These are phyloP conservation scores for Tenualosa ilisha DNA, from an alignment of 2,797 vertebrate genomes.

Conservation along the genomic window DNA sequence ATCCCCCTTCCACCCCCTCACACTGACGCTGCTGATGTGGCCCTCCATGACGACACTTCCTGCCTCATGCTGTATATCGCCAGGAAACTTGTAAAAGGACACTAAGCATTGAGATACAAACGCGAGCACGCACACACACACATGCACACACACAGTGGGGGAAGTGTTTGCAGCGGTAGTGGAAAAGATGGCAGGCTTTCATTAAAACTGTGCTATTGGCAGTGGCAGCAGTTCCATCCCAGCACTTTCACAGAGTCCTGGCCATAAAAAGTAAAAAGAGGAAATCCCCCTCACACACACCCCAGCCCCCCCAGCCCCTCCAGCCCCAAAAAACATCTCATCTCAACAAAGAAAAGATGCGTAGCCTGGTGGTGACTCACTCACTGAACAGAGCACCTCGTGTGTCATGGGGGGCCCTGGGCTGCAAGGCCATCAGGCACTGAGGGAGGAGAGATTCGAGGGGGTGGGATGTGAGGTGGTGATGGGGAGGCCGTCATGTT, in stretches of 20 bases:
- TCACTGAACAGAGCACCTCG: background rate
- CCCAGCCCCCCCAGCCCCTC: no score
- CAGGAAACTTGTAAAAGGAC: background rate
- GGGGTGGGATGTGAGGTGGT: background rate
- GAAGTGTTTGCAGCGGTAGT: background rate
- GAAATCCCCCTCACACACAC: background rate
- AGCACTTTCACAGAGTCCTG: background rate
- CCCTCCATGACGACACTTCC: conserved; percentile 29
- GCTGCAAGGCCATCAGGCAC: background rate
- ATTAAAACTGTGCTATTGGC: conserved; percentile 10
- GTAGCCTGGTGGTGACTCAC: background rate
- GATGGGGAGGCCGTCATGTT: no score
- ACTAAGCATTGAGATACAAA: background rate
- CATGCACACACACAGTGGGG: background rate
- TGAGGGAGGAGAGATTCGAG: background rate
- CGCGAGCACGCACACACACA: background rate
- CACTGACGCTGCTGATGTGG: conserved; percentile 12
- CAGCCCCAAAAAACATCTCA: background rate
- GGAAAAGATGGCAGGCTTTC: background rate
- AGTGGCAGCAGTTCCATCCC: background rate
- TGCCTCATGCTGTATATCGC: conserved; percentile 5
- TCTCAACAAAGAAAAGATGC: background rate
- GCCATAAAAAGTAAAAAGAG: background rate
- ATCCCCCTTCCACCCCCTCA: background rate
- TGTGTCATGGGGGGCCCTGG: background rate